Evolutionary conservation across 2,797 vertebrate genomes (phyloP).

Genomic region (Cheirogaleus major): DNA sequence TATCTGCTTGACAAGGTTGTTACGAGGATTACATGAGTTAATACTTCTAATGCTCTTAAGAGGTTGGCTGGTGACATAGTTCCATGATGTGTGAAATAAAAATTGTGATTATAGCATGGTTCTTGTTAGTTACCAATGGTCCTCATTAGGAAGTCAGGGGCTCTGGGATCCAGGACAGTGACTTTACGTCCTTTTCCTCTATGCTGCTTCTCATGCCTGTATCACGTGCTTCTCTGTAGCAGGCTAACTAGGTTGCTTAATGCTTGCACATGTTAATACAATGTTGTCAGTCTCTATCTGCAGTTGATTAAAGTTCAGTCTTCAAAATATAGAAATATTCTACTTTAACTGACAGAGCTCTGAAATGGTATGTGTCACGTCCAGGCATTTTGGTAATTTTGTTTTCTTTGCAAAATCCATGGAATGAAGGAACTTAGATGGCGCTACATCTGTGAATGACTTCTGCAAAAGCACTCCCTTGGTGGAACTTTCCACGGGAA

Average conservation of each 20-base stretch:
- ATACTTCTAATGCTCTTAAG: neutral
- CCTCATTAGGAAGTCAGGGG: neutral
- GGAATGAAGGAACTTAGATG: neutral
- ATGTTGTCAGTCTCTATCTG: neutral
- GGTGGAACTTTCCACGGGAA: neutral
- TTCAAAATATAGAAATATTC: neutral
- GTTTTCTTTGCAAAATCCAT: neutral
- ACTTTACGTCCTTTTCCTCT: neutral
- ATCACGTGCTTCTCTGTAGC: neutral
- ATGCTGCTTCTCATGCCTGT: neutral
- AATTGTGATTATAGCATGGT: neutral
- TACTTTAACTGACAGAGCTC: neutral
- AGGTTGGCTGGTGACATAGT: neutral
- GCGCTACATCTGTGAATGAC: neutral
- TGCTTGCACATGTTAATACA: too few species aligned
- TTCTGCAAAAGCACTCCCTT: neutral
- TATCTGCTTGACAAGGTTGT: neutral
- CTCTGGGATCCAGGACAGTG: neutral
- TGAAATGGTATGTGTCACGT: neutral
- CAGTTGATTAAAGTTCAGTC: neutral
- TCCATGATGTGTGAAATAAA: too few species aligned
- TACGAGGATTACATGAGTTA: neutral
- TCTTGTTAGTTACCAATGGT: accelerated
- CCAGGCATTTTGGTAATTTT: neutral
- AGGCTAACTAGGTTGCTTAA: neutral